These are phyloP conservation scores for Nysson spinosus DNA, from an alignment of 2,888 invertebrate genomes.

Conservation along the genomic window DNA sequence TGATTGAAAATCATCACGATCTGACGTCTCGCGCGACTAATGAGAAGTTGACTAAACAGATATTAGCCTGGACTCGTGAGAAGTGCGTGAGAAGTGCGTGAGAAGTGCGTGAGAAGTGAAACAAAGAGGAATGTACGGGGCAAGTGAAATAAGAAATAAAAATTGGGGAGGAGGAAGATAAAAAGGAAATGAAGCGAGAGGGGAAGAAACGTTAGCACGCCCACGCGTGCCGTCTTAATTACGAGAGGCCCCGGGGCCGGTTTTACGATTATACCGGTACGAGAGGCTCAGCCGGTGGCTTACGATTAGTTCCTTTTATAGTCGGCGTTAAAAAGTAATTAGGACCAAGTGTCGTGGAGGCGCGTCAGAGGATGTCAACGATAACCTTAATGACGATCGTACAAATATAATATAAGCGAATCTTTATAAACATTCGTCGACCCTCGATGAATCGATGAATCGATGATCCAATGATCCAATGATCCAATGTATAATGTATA, in stretches of 20 bases:
- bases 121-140: not conserved
- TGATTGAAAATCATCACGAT: not conserved
- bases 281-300: constrained; percentile 33
- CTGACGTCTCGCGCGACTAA: not conserved
- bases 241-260: constrained; percentile 40
- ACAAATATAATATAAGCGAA: too few species aligned
- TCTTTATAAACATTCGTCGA: not conserved
- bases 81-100: not conserved
- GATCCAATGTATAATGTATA: too few species aligned
- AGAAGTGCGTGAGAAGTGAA: not conserved
- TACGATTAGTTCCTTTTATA: constrained; percentile 56
- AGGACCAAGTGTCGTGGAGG: constrained; percentile 47
- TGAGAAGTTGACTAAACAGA: not conserved
- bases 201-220: constrained; percentile 55
- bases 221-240: constrained; percentile 65
- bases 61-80: not conserved
- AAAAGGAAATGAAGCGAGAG: constrained; percentile 34
- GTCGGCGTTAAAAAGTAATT: constrained; percentile 60
- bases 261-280: constrained; percentile 56
- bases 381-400: constrained; percentile 50
- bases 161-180: constrained; percentile 27
- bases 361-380: constrained; percentile 50
- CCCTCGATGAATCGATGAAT: not conserved
- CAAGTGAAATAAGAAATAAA: not conserved
- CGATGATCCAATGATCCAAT: too few species aligned